Evolutionary conservation across 2,888 invertebrate species (phyloP).

Genomic region (Dusona sp.): DNA sequence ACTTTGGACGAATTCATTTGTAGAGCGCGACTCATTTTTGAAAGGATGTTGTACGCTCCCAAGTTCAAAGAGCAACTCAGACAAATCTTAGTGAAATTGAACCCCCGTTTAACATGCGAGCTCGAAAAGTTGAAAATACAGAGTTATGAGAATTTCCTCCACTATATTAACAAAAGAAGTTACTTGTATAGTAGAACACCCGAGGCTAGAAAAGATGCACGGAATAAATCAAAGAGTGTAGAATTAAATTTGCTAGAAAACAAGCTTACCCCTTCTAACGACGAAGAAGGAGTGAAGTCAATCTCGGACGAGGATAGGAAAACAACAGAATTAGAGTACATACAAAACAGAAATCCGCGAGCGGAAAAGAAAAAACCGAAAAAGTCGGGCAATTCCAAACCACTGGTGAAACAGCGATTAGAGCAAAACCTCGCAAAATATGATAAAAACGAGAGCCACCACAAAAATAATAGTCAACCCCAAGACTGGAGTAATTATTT

Average conservation of each 20-base stretch:
- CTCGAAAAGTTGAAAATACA: conserved; percentile 34
- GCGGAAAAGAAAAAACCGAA: not conserved
- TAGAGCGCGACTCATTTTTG: conserved; percentile 59
- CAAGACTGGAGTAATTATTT: conserved; percentile 37
- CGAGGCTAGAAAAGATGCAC: conserved; percentile 14
- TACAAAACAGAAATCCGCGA: not conserved
- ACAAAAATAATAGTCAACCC: not conserved
- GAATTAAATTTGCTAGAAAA: conserved; percentile 3
- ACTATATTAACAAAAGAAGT: conserved; percentile 54
- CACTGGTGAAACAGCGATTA: conserved; percentile 42
- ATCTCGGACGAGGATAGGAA: not conserved
- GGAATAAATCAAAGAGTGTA: not conserved
- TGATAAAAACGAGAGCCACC: conserved; percentile 6
- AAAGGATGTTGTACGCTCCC: conserved; percentile 53
- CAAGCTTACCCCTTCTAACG: not conserved
- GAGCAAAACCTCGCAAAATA: conserved; percentile 49
- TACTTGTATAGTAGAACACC: conserved; percentile 45
- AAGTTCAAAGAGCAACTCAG: conserved; percentile 49
- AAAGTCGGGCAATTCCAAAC: conserved; percentile 28
- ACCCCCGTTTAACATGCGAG: conserved; percentile 55
- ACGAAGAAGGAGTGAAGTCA: not conserved
- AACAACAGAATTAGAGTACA: conserved; percentile 5
- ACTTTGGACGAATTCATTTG: conserved; percentile 59
- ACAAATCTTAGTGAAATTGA: conserved; percentile 61
- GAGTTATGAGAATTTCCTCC: conserved; percentile 48